Conservation (phyloP, 2,888 invertebrate genomes). For the Diloba caeruleocephala region DNA sequence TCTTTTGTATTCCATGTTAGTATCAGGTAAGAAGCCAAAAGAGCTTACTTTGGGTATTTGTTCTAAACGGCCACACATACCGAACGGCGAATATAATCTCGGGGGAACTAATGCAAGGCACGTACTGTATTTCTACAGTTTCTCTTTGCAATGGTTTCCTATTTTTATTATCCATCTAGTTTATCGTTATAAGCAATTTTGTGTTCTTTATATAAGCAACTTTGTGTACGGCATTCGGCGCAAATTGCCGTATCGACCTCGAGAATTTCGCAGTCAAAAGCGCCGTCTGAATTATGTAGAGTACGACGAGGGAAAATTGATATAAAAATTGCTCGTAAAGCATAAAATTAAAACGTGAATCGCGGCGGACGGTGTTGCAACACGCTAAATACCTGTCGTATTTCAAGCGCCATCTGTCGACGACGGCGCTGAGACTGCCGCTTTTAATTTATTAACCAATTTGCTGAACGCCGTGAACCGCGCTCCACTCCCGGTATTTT, state of each 20-base stretch:
- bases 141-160: constrained; percentile 31
- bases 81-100: constrained; percentile 40
- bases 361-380: constrained; percentile 84
- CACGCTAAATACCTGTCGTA: constrained; percentile 89
- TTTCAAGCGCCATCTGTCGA: constrained; percentile 87
- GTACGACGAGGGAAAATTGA: constrained; percentile 81
- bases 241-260: constrained; percentile 75
- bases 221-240: constrained; percentile 62
- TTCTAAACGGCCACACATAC: constrained; percentile 39
- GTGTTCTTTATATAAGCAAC: constrained; percentile 59
- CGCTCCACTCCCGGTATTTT: constrained; percentile 78
- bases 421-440: constrained; percentile 86
- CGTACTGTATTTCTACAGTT: constrained; percentile 47
- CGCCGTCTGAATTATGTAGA: constrained; percentile 75
- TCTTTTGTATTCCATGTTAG: constrained; percentile 19
- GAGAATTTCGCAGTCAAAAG: constrained; percentile 71
- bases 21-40: constrained; percentile 33
- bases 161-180: constrained; percentile 40
- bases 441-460: constrained; percentile 89
- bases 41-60: constrained; percentile 37
- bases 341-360: constrained; percentile 87
- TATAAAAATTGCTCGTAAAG: constrained; percentile 87
- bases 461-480: constrained; percentile 83
- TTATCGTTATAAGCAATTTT: constrained; percentile 57
- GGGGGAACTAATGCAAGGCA: constrained; percentile 45